A percentile compares a stretch with the other conserved stretches of the same genome.
Evolutionary conservation across 2,797 vertebrate genomes (phyloP).

Genomic region (Diglossa cyanea): DNA sequence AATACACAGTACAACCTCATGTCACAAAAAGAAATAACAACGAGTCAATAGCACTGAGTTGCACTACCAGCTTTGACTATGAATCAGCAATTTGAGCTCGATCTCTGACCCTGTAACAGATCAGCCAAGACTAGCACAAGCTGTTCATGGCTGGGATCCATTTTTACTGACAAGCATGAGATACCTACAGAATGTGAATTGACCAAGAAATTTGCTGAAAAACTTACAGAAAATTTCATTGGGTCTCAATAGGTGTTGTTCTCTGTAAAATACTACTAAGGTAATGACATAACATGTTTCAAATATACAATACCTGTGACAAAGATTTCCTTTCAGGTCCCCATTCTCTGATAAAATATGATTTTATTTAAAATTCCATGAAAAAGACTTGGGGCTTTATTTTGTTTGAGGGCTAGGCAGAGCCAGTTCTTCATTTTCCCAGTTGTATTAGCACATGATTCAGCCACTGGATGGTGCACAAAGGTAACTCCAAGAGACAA

Average conservation of each 20-base stretch:
- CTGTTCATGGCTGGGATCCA: not conserved
- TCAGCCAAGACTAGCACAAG: not conserved
- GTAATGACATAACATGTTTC: not conserved
- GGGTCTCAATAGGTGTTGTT: not conserved
- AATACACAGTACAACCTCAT: not conserved
- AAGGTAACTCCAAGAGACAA: not conserved
- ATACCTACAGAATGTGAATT: not conserved
- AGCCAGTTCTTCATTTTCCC: not conserved
- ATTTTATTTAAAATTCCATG: not conserved
- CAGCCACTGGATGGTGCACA: conserved; percentile 14
- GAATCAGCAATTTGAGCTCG: not conserved
- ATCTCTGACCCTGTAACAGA: not conserved
- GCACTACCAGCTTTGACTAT: not conserved
- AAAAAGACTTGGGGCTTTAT: not conserved
- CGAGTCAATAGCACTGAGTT: not conserved
- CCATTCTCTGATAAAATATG: not conserved
- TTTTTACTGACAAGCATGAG: not conserved
- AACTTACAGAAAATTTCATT: not conserved
- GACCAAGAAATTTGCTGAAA: not conserved
- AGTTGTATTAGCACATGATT: not conserved
- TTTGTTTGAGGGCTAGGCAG: not conserved
- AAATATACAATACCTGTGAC: not conserved
- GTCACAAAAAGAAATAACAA: not conserved
- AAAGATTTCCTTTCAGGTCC: not conserved
- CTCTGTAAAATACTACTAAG: not conserved